Evolutionary conservation across 1,140 invertebrate genomes (phyloP).

Genomic region (Chironomus tepperi): DNA sequence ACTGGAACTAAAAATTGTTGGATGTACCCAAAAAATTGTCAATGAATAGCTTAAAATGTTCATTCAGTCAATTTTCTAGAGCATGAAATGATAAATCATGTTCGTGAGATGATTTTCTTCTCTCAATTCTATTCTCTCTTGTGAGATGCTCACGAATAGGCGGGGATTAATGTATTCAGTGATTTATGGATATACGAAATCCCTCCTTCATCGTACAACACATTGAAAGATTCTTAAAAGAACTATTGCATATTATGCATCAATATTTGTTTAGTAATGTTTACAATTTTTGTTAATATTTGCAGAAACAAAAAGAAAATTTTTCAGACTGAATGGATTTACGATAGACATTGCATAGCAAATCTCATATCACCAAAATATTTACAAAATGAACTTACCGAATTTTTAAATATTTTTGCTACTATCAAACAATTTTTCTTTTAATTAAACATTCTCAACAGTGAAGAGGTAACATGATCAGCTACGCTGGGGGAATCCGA

Average conservation of each 20-base stretch:
- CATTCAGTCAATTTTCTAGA: background rate
- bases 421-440: conserved; percentile 15
- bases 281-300: too few relatives aligned
- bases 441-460: background rate
- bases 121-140: background rate
- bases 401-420: conserved; percentile 19
- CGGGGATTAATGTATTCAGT: background rate
- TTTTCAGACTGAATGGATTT: background rate
- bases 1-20: too few relatives aligned
- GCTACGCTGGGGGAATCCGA: background rate
- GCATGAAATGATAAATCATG: background rate
- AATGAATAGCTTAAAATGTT: background rate
- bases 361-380: conserved; percentile 20
- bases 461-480: background rate
- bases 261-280: too few relatives aligned
- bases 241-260: too few relatives aligned
- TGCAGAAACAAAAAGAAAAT: too few relatives aligned
- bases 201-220: background rate
- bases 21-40: too few relatives aligned
- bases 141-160: background rate
- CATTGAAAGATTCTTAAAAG: too few relatives aligned
- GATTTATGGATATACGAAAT: background rate
- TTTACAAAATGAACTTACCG: conserved; percentile 12
- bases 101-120: background rate
- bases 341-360: background rate